These are phyloP conservation scores for Alouatta palliata DNA, from an alignment of 2,113 vertebrate species.

Conservation along the genomic window DNA sequence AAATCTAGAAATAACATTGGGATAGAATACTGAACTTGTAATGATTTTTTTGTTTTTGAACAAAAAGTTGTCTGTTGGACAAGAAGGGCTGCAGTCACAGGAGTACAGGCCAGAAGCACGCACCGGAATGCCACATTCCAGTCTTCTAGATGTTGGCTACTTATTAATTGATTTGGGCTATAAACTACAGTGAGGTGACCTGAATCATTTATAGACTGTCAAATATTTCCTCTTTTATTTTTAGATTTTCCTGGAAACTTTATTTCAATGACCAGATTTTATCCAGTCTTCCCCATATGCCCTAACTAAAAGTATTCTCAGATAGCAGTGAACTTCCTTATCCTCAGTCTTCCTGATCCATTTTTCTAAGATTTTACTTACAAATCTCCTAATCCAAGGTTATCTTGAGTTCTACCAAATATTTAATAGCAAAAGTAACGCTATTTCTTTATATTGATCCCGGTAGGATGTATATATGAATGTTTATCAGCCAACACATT, in stretches of 20 bases:
- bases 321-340: not conserved
- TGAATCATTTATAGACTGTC: not conserved
- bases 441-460: not conserved
- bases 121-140: not conserved
- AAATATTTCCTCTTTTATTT: not conserved
- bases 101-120: not conserved
- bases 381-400: not conserved
- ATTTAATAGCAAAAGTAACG: not conserved
- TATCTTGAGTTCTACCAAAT: not conserved
- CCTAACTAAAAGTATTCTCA: not conserved
- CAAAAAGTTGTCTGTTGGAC: not conserved
- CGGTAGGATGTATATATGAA: not conserved
- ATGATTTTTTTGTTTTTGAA: not conserved
- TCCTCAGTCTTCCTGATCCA: not conserved
- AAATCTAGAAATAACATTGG: not conserved
- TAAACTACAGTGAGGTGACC: not conserved
- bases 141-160: not conserved
- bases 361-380: conserved; percentile 37
- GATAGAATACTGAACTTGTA: not conserved
- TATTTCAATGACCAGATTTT: not conserved
- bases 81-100: not conserved
- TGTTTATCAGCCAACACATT: not conserved
- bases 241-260: not conserved
- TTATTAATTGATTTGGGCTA: not conserved
- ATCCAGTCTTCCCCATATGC: not conserved